phyloP scores from a whole-genome alignment of 2,113 vertebrate species.

The Neomonachus schauinslandi region DNA sequence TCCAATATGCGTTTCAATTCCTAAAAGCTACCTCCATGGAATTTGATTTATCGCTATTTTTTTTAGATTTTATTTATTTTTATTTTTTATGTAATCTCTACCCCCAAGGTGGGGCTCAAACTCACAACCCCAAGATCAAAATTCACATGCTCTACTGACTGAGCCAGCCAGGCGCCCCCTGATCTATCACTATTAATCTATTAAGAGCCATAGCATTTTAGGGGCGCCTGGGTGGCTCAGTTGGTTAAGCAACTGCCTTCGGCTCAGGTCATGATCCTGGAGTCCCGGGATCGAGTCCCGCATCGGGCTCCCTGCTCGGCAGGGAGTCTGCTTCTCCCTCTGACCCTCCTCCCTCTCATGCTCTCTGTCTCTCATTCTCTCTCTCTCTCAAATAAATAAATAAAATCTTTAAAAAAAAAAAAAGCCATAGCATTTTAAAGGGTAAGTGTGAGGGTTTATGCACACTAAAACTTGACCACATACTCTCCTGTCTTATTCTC shows the following conservation, averaged over 20 bases:
- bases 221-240: too few species aligned
- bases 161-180: background rate
- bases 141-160: background rate
- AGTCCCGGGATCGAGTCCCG: too few species aligned
- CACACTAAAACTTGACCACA: background rate
- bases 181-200: conserved; percentile 13
- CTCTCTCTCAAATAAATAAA: too few species aligned
- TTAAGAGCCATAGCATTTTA: conserved; percentile 56
- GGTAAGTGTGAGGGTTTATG: background rate
- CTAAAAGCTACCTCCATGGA: conserved; percentile 48
- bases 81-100: background rate
- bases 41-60: conserved; percentile 20
- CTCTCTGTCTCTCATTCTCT: too few species aligned
- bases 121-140: background rate
- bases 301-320: too few species aligned
- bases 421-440: conserved; percentile 52
- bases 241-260: too few species aligned
- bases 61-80: background rate
- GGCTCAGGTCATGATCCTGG: too few species aligned
- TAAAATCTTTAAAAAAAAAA: too few species aligned
- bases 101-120: background rate
- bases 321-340: too few species aligned
- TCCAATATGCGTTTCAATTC: conserved; percentile 54
- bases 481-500: background rate
- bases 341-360: too few species aligned